Evolutionary conservation across 2,113 vertebrate species (phyloP), one percentile per base, ranked within the genome.

Genomic region (Bos javanicus): DNA sequence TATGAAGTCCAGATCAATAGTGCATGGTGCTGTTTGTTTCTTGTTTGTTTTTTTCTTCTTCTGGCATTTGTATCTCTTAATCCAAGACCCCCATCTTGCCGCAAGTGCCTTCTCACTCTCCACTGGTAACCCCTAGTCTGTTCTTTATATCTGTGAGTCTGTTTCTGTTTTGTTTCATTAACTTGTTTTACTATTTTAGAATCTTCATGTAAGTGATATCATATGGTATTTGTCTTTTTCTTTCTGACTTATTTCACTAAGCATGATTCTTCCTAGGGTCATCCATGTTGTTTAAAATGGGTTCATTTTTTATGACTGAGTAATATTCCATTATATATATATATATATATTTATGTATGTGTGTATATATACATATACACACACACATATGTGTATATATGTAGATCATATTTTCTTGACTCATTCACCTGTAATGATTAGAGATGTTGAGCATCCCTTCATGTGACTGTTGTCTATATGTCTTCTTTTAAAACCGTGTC

Each of bases 331-430:
- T 56, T 48, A 43, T 7, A 16, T 48, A 48, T 48, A 48, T 48
- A 48, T 83, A 13, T n/a, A 10, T 48, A 16, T 48, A 48, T 48
- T 3, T 48, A 48, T 83, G 23, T n/a, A 5, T 48, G 0, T 21
- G 0, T 21, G 0, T 48, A 1, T 10, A 6, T 5, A 25, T 15
- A 17, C 1, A 52, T 5, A 48, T 11, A 48, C 3, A 52, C 13
- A 62, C 23, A 54, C 48, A 48, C 48, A 48, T 52, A 23, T 81
- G 33, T 50, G 3, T 21, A 3, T 15, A 9, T 14, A 21, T n/a
- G 3, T 26, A 9, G 14, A 4, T 33, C 7, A 83, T n/a, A 83
- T 26, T 52, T 56, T 56, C 81, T 83, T 56, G 56, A 83, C 52
- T 56, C 52, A 56, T 83, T 83, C 33, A 56, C 54, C 52, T 56